phyloP scores from a whole-genome alignment of 1,140 invertebrate genomes.

The Gonioctena quinquepunctata region DNA sequence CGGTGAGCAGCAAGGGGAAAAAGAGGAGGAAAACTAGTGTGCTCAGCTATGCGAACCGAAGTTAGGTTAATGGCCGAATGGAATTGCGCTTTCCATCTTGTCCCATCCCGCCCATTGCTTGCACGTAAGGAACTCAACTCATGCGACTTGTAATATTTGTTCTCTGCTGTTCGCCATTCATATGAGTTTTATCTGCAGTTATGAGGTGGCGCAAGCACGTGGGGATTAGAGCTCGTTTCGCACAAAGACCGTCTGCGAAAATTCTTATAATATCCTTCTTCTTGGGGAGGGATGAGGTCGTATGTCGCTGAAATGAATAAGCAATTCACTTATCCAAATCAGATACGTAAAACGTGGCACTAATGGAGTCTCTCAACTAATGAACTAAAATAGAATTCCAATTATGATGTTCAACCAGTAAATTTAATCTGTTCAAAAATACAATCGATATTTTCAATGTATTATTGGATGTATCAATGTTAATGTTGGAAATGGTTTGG shows the following conservation, averaged over 20 bases:
- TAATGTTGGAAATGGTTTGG: too few species aligned
- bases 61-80: constrained; percentile 53
- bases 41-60: constrained; percentile 49
- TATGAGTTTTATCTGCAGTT: constrained; percentile 50
- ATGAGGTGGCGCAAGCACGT: constrained; percentile 46
- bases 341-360: too few species aligned
- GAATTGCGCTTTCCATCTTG: constrained; percentile 55
- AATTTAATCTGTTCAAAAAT: too few species aligned
- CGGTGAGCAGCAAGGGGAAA: constrained; percentile 16
- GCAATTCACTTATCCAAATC: too few species aligned
- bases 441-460: too few species aligned
- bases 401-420: too few species aligned
- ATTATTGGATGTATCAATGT: too few species aligned
- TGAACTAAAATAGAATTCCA: too few species aligned
- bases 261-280: constrained; percentile 24
- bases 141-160: constrained; percentile 55
- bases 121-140: constrained; percentile 55
- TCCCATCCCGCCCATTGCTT: constrained; percentile 52
- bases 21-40: constrained; percentile 48
- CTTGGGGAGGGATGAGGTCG: too few species aligned
- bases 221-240: constrained; percentile 44
- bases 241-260: constrained; percentile 35
- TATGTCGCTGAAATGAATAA: too few species aligned
- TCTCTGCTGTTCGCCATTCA: constrained; percentile 49
- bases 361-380: too few species aligned